Evolutionary conservation across 2,797 vertebrate genomes (phyloP), one percentile per base, ranked within the genome.

Genomic region (Catharus ustulatus): DNA sequence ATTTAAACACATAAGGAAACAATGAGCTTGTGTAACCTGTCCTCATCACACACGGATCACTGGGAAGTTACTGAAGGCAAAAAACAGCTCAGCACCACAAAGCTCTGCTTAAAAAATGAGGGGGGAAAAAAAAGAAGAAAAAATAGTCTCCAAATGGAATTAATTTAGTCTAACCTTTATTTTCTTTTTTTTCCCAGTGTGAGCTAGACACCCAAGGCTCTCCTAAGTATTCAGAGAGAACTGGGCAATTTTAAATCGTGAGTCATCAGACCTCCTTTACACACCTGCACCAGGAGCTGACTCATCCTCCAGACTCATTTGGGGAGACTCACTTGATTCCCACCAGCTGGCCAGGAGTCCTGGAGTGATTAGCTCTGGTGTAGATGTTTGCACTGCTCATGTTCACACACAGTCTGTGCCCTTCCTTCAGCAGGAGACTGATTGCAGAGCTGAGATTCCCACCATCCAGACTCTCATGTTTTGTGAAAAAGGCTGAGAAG

Each of bases 201-300:
- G 40, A 84, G 40, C 51, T 71, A 88, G 58, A 72, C 62, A 68
- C 40, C n/a, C 51, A 87, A 82, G 32, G 30, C 40, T 82, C 32
- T 75, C 77, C 49, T 66, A 69, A 59, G 71, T 73, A 76, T 89
- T 87, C 61, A 32, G 54, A 43, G 29, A 92, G 58, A 88, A 9
- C 22, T 10, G 86, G 52, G 40, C 64, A 91, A 89, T 94, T 87
- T 94, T 36, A 80, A 92, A 83, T 36, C 8, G 2, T 95, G 96
- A 95, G 46, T 96, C 95, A 96, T 57, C 91, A 87, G 43, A 10
- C 36, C 48, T 69, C 21, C 68, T 83, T 76, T 82, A 27, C 89
- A 87, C 77, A 90, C 67, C 76, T 89, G 87, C 81, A 84, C 62
- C 77, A 34, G 40, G 71, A 91, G 72, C 87, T 96, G 95, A 95